Percentiles rank a stretch among this genome's conserved stretches.
Conservation (phyloP, 1,140 invertebrate genomes). For the Drosophila baimaii region DNA sequence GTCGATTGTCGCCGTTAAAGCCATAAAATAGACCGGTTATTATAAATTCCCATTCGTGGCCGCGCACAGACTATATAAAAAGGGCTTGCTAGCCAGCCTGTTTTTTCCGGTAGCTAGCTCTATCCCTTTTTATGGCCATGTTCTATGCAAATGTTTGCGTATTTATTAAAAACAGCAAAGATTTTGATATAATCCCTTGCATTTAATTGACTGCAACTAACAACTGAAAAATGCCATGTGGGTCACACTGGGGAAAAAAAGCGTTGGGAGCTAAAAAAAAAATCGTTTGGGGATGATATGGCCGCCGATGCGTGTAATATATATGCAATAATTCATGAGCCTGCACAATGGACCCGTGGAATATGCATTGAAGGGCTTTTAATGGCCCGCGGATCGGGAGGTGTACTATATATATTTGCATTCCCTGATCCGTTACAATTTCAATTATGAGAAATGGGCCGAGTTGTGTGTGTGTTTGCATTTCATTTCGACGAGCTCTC, state of each 20-base stretch:
- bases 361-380: conserved; percentile 52
- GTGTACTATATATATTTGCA: conserved; percentile 50
- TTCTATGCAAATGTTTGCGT: conserved; percentile 70
- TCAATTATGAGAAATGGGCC: conserved; percentile 57
- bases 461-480: conserved; percentile 51
- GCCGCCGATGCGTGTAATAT: conserved; percentile 9
- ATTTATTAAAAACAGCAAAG: conserved; percentile 76
- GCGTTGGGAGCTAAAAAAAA: conserved; percentile 15
- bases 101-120: conserved; percentile 8
- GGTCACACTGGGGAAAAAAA: conserved; percentile 39
- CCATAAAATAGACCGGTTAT: conserved; percentile 66
- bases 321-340: conserved; percentile 30
- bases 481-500: conserved; percentile 48
- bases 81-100: conserved; percentile 1
- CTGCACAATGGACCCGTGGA: conserved; percentile 20
- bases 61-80: conserved; percentile 51
- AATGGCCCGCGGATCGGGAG: conserved; percentile 30
- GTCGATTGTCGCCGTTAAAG: conserved; percentile 73
- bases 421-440: conserved; percentile 58
- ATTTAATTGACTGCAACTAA: conserved; percentile 79
- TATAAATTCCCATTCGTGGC: conserved; percentile 59
- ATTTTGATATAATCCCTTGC: conserved; percentile 73
- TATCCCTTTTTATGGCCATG: conserved; percentile 32
- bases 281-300: neutral
- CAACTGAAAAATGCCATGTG: conserved; percentile 56